Evolutionary conservation across 2,888 invertebrate genomes (phyloP), one percentile per base, ranked within the genome.

Genomic region (Ptilodon capucinus): DNA sequence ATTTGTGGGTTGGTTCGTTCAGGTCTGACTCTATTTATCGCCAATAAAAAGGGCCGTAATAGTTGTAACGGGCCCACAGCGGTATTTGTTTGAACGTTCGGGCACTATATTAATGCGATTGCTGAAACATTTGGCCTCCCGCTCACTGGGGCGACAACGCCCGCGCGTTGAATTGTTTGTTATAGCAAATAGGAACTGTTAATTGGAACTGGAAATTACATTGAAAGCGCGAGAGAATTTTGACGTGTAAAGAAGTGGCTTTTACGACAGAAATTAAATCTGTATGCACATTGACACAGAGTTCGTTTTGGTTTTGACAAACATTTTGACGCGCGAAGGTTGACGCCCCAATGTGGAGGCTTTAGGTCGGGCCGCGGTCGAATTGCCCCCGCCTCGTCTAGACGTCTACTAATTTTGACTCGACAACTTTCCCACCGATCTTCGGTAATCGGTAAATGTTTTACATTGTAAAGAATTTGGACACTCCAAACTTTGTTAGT

Each of bases 61-160:
- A 9, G 69, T 62, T 64, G 60, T 68, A 60, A 66, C 64, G 59
- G 59, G 64, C 67, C 66, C 55, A 63, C 65, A 65, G 64, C 64
- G 56, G 67, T 67, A 67, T 69, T 74, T 72, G 71, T 72, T 75
- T 70, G 74, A 66, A 70, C 69, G 67, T 66, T 64, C 59, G 68
- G 67, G 54, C 69, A 76, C 73, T 80, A 78, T 78, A 82, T 81
- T 79, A 81, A 79, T 79, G 73, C 69, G 76, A 78, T 78, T 70
- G 77, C 73, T 76, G 73, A 74, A 80, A 80, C 76, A 76, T 80
- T n/a, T n/a, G n/a, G n/a, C n/a, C n/a, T n/a, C n/a, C n/a, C n/a
- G n/a, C n/a, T n/a, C n/a, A n/a, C n/a, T n/a, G n/a, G n/a, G n/a
- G n/a, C n/a, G n/a, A n/a, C n/a, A n/a, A n/a, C n/a, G n/a, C n/a